Evolutionary conservation across 1,140 invertebrate genomes (phyloP).

Genomic region (Portunus trituberculatus): DNA sequence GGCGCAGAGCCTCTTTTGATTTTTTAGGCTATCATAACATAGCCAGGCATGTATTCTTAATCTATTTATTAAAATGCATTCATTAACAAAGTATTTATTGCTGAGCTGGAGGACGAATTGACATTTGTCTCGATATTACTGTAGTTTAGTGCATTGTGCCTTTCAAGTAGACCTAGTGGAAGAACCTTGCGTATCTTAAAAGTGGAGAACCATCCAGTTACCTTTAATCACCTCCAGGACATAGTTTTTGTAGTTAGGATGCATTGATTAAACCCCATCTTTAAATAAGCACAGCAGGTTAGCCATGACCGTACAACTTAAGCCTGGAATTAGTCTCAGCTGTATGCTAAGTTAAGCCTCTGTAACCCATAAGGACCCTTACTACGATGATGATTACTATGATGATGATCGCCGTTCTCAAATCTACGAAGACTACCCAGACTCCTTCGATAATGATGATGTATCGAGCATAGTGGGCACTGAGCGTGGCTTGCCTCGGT

Average conservation of each 20-base stretch:
- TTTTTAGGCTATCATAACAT: conserved; percentile 63
- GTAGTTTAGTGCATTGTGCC: conserved; percentile 60
- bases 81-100: not conserved
- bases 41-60: conserved; percentile 59
- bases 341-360: conserved; percentile 69
- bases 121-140: conserved; percentile 43
- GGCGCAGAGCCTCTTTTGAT: not conserved
- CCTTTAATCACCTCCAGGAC: conserved; percentile 30
- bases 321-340: not conserved
- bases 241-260: conserved; percentile 66
- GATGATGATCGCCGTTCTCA: conserved; percentile 69
- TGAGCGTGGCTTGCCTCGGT: conserved; percentile 72
- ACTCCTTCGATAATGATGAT: conserved; percentile 76
- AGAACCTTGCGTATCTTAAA: conserved; percentile 46
- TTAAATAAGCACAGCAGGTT: conserved; percentile 31
- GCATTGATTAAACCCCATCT: conserved; percentile 53
- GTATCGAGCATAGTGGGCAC: conserved; percentile 74
- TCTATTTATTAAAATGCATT: conserved; percentile 55
- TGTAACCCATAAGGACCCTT: conserved; percentile 76
- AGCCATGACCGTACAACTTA: conserved; percentile 39
- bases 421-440: conserved; percentile 71
- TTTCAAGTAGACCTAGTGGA: conserved; percentile 58
- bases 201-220: conserved; percentile 42
- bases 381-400: conserved; percentile 76
- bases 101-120: not conserved